phyloP scores from a whole-genome alignment of 2,113 vertebrate species.

The Riparia riparia region DNA sequence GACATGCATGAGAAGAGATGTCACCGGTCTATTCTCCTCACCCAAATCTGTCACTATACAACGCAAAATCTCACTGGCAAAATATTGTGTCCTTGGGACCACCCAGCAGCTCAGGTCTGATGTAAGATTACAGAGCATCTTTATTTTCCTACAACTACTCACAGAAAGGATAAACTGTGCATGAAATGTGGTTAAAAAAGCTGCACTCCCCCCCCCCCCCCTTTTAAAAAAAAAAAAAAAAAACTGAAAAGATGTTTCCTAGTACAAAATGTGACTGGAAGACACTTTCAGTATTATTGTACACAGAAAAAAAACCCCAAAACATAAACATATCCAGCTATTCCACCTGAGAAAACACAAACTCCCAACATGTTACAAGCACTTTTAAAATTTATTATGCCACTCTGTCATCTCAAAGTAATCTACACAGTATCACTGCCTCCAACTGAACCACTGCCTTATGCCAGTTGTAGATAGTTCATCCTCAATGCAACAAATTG shows the following conservation, averaged over 20 bases:
- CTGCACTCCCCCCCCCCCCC: too few species aligned
- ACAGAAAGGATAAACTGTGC: not conserved
- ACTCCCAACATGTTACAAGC: not conserved
- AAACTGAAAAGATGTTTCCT: not conserved
- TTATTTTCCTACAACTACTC: not conserved
- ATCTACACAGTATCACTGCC: not conserved
- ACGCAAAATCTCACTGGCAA: not conserved
- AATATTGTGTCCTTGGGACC: not conserved
- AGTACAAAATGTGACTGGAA: not conserved
- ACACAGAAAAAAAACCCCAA: fast-evolving
- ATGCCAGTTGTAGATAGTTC: not conserved
- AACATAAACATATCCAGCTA: not conserved
- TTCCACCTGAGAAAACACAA: not conserved
- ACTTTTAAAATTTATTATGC: not conserved
- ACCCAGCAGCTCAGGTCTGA: not conserved
- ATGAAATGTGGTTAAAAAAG: not conserved
- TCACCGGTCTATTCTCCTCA: not conserved
- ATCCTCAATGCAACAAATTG: not conserved
- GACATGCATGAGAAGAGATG: not conserved
- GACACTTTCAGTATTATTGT: not conserved
- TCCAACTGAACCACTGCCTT: not conserved
- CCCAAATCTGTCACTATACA: not conserved
- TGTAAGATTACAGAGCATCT: not conserved
- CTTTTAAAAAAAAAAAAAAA: too few species aligned
- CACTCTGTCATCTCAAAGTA: not conserved